Conservation (phyloP, 2,113 vertebrate species). For the Theropithecus gelada region DNA sequence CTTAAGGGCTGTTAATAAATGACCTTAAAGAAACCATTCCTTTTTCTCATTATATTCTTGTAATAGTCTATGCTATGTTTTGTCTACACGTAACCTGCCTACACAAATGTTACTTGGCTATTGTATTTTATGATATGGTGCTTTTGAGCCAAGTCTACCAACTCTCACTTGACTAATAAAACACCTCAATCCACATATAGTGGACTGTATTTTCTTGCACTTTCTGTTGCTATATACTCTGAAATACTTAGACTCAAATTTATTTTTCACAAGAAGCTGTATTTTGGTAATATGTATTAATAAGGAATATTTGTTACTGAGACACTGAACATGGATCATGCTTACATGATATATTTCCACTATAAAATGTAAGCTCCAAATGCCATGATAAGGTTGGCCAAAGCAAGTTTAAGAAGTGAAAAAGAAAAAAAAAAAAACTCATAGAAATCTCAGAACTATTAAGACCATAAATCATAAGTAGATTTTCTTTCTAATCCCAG, state of each 20-base stretch:
- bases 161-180: neutral
- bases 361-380: neutral
- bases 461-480: conserved; percentile 45
- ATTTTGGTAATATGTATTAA: neutral
- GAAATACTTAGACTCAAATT: neutral
- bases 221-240: neutral
- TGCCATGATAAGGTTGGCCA: neutral
- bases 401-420: neutral
- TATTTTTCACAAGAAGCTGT: neutral
- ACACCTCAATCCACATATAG: neutral
- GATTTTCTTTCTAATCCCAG: conserved; percentile 43
- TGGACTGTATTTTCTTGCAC: neutral
- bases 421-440: neutral
- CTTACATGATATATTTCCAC: neutral
- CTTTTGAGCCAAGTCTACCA: neutral
- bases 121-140: neutral
- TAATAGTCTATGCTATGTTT: neutral
- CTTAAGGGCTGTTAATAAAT: neutral
- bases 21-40: neutral
- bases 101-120: neutral
- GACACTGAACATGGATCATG: neutral
- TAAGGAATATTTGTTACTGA: neutral
- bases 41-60: neutral
- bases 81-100: neutral
- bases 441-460: conserved; percentile 13